A percentile compares a stretch with the other conserved stretches of the same genome.
phyloP scores from a whole-genome alignment of 2,113 vertebrate species.

The Dicerorhinus sumatrensis region DNA sequence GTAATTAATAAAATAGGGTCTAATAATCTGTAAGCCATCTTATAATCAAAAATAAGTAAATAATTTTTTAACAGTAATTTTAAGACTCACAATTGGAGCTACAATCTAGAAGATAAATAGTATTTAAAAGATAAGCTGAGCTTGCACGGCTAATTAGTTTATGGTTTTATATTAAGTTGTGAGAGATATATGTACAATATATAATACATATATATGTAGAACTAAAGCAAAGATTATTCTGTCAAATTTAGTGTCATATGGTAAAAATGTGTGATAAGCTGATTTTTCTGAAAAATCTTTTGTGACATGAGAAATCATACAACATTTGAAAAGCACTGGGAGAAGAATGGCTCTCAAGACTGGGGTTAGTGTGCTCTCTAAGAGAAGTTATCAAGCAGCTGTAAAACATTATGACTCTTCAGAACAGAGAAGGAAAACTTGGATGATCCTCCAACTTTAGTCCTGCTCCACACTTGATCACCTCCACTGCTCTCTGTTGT shows the following conservation, averaged over 20 bases:
- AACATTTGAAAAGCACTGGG: background rate
- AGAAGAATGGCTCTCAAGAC: slow-evolving; percentile 31
- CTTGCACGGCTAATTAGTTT: background rate
- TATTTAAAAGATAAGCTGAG: slow-evolving; percentile 32
- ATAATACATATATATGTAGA: background rate
- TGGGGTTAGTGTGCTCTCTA: background rate
- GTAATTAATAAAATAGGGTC: background rate
- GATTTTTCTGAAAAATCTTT: slow-evolving; percentile 38
- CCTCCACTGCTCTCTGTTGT: background rate
- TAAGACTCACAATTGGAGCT: background rate
- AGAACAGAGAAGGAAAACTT: slow-evolving; percentile 9
- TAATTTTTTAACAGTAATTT: slow-evolving; percentile 30
- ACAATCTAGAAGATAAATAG: background rate
- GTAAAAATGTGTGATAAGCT: background rate
- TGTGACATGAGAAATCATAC: slow-evolving; percentile 2
- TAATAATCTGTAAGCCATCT: background rate
- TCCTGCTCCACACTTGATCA: background rate
- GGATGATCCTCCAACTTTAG: background rate
- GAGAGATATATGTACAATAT: background rate
- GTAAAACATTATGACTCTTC: background rate
- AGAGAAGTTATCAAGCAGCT: background rate
- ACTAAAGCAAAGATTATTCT: slow-evolving; percentile 51
- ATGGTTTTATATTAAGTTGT: slow-evolving; percentile 13
- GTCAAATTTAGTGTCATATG: slow-evolving; percentile 16
- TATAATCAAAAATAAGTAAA: slow-evolving; percentile 16